A percentile compares a stretch with the other conserved stretches of the same genome.
Evolutionary conservation across 1,140 invertebrate genomes (phyloP).

Genomic region (Chionoecetes opilio): DNA sequence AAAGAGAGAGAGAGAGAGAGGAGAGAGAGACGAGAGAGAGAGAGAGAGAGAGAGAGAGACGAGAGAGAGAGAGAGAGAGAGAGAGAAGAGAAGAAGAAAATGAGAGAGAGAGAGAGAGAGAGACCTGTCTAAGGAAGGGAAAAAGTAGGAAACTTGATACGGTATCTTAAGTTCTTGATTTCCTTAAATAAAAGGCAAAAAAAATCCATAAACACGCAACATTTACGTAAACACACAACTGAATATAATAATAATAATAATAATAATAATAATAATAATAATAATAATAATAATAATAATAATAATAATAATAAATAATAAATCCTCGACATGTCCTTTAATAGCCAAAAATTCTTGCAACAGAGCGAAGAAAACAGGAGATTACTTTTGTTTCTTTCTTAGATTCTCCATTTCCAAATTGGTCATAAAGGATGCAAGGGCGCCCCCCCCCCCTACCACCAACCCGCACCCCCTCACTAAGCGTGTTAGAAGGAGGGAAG

Average conservation of each 20-base stretch:
- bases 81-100: too few species aligned
- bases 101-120: conserved; percentile 34
- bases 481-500: neutral
- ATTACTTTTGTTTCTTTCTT: neutral
- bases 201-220: too few species aligned
- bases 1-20: too few species aligned
- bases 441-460: neutral
- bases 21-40: too few species aligned
- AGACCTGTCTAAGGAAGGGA: neutral
- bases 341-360: too few species aligned
- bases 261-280: conserved; percentile 22
- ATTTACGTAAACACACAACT: neutral
- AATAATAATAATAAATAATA: conserved; percentile 43
- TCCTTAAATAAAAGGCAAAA: too few species aligned
- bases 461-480: too few species aligned
- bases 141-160: too few species aligned
- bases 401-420: conserved; percentile 16
- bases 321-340: too few species aligned
- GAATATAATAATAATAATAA: neutral
- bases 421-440: neutral
- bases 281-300: conserved; percentile 36
- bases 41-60: too few species aligned
- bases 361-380: neutral
- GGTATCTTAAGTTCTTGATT: too few species aligned
- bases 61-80: too few species aligned